Evolutionary conservation across 2,797 vertebrate species (phyloP), one percentile per base, ranked within the genome.

Genomic region (Eptatretus atami): DNA sequence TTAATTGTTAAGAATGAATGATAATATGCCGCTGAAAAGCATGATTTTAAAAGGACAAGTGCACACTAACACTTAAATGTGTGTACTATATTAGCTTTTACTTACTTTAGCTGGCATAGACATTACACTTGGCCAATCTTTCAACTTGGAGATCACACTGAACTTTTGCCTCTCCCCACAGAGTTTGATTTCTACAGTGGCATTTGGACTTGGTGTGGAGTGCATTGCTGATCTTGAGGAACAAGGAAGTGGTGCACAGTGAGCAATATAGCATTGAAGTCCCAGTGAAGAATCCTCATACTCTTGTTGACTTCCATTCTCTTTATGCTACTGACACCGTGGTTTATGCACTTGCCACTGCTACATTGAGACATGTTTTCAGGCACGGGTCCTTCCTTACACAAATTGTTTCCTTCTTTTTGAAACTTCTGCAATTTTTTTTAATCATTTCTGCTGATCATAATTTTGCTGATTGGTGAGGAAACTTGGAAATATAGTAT

Each of bases 331-430:
- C 73, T 10, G 92, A 98, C 63, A 76, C 80, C 3, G 67, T 81
- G 66, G 71, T 96, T 10, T 98, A 96, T n/a, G 84, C 73, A 31
- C 8, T 79, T 66, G 73, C 90, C 64, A 80, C 86, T 98, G 92
- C 86, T 98, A 96, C 71, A 75, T 96, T 14, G 87, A 98, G 69
- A 84, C 81, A 1, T 74, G 95, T 63, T 95, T 69, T 87, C 87
- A 82, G 88, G 87, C 94, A 69, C 6, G 31, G 31, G 31, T 44
- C 6, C 31, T 8, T 5, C 31, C 31, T 44, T 44, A 44, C 31
- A 44, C 31, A 44, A 44, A 44, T 5, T 3, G 31, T 44, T 44
- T 44, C 31, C 31, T 44, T 44, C 31, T 44, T 44, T 44, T 4
- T 44, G 31, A 94, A 44, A 44, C 31, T 44, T 44, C 31, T 44